These are phyloP conservation scores for Eriosoma lanigerum DNA, from an alignment of 1,140 invertebrate genomes.

Conservation along the genomic window DNA sequence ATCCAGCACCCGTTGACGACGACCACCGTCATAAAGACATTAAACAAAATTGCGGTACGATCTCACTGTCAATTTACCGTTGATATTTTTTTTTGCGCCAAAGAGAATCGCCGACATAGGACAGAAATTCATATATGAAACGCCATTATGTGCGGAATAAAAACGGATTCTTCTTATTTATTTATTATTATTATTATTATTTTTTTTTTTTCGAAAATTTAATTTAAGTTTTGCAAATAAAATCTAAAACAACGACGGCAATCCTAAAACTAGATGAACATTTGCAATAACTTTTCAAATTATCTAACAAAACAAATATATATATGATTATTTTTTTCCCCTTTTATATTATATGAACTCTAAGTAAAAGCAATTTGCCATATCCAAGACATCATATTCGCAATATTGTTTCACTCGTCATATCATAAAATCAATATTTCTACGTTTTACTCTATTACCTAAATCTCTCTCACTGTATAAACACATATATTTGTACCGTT, in stretches of 20 bases:
- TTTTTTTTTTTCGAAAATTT: slow-evolving; percentile 9
- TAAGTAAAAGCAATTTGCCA: slow-evolving; percentile 23
- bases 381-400: not conserved
- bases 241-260: not conserved
- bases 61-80: slow-evolving; percentile 32
- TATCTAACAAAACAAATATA: slow-evolving; percentile 10
- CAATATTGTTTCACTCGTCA: slow-evolving; percentile 30
- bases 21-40: not conserved
- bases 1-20: not conserved
- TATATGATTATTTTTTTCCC: slow-evolving; percentile 17
- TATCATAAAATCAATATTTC: slow-evolving; percentile 26
- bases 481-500: not conserved
- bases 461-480: not conserved
- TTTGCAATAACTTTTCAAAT: slow-evolving; percentile 37
- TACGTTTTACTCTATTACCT: not conserved
- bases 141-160: not conserved
- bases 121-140: slow-evolving; percentile 9
- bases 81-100: not conserved
- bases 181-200: not conserved
- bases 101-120: not conserved
- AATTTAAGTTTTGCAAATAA: slow-evolving; percentile 34
- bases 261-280: slow-evolving; percentile 23
- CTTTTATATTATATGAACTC: slow-evolving; percentile 4
- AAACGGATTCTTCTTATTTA: slow-evolving; percentile 19
- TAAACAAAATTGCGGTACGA: slow-evolving; percentile 4